These are phyloP conservation scores for Nymphalis urticae DNA, from an alignment of 2,888 invertebrate genomes.

Conservation along the genomic window DNA sequence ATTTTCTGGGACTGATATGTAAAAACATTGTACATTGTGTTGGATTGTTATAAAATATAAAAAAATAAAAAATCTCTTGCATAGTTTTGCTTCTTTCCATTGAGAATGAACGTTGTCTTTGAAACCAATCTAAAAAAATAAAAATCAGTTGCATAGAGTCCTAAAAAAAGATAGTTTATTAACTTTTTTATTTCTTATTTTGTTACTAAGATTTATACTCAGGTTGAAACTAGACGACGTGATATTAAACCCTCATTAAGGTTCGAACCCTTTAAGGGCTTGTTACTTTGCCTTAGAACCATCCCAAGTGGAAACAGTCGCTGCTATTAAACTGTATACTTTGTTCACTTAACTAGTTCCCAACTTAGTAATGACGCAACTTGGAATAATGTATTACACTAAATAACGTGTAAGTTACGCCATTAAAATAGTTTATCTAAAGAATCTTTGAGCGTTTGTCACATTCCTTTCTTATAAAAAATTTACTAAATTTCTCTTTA, in stretches of 20 bases:
- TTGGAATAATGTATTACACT: constrained; percentile 31
- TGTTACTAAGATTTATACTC: not conserved
- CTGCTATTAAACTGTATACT: constrained; percentile 34
- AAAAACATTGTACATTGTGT: too few relatives aligned
- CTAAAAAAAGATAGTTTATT: too few relatives aligned
- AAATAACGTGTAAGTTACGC: constrained; percentile 20
- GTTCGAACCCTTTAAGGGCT: constrained; percentile 27
- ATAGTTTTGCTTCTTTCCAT: too few relatives aligned
- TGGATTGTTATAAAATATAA: too few relatives aligned
- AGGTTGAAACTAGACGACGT: not conserved
- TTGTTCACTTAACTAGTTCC: constrained; percentile 36
- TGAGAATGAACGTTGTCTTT: too few relatives aligned
- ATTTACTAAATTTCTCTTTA: not conserved
- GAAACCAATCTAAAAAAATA: too few relatives aligned
- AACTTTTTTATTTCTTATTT: too few relatives aligned
- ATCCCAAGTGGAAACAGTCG: constrained; percentile 17
- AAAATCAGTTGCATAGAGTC: too few relatives aligned
- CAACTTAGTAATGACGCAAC: constrained; percentile 39
- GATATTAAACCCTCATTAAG: constrained; percentile 16
- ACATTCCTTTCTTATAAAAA: not conserved
- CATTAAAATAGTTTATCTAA: constrained; percentile 26
- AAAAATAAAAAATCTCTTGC: too few relatives aligned
- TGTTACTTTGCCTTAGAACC: constrained; percentile 21
- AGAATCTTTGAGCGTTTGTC: constrained; percentile 21
- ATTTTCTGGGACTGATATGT: too few relatives aligned